A percentile compares a stretch with the other conserved stretches of the same genome.
Conservation (phyloP, 2,797 vertebrate species). For the Ispidina picta region DNA sequence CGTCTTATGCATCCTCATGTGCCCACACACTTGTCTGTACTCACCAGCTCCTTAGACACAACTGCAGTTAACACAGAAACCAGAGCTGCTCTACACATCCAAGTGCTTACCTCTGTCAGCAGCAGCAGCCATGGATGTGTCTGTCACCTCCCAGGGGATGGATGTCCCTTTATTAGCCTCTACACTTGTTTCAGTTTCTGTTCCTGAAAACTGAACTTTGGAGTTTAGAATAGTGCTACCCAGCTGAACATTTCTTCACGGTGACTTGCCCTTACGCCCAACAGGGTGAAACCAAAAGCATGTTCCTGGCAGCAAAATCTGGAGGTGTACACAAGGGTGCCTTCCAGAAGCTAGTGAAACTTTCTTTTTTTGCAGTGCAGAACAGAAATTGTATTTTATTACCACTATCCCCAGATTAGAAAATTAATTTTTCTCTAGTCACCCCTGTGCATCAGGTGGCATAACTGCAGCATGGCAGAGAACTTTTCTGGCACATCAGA, state of each 20-base stretch:
- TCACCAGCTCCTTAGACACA: background rate
- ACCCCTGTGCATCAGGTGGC: background rate
- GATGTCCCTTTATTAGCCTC: background rate
- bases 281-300: background rate
- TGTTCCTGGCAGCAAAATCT: background rate
- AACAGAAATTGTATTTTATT: background rate
- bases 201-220: background rate
- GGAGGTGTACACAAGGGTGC: background rate
- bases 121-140: background rate
- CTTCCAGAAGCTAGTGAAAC: background rate
- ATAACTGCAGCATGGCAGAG: background rate
- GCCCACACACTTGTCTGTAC: background rate
- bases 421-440: background rate
- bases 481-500: background rate
- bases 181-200: constrained; percentile 38
- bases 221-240: background rate
- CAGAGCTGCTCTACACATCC: background rate
- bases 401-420: background rate
- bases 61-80: background rate
- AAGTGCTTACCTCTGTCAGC: background rate
- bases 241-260: background rate
- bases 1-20: background rate
- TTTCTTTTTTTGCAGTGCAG: background rate
- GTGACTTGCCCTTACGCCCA: rapidly evolving
- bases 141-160: rapidly evolving